Conservation (phyloP, 2,888 invertebrate species). For the Synergus laeviventris region DNA sequence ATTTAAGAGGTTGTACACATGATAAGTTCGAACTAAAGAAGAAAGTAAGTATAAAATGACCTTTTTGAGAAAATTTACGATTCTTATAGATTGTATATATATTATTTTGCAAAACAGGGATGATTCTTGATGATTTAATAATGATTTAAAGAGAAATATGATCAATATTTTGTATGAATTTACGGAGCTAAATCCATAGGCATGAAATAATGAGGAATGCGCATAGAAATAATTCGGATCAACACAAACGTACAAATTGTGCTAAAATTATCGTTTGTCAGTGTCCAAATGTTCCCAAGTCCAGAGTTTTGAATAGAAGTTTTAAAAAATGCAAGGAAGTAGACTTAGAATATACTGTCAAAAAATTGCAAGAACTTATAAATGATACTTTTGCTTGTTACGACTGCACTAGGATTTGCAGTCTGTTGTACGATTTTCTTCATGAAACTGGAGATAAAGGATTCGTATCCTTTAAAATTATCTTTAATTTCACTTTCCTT, state of each 20-base stretch:
- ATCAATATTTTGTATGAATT: too few species aligned
- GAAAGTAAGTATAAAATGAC: too few species aligned
- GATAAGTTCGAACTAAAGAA: too few species aligned
- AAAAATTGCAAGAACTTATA: slow-evolving; percentile 61
- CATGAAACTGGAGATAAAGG: slow-evolving; percentile 53
- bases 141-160: too few species aligned
- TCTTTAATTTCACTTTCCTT: neutral
- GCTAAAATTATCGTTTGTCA: neutral
- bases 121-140: too few species aligned
- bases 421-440: slow-evolving; percentile 59
- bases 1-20: too few species aligned
- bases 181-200: neutral
- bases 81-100: too few species aligned
- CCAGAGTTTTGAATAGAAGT: neutral
- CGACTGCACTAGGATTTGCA: slow-evolving; percentile 55
- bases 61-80: too few species aligned
- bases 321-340: slow-evolving; percentile 41
- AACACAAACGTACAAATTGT: neutral
- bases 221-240: neutral
- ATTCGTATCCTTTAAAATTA: slow-evolving; percentile 66
- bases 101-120: too few species aligned
- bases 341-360: slow-evolving; percentile 51
- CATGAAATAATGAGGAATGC: neutral
- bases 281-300: neutral
- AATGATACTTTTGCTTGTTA: slow-evolving; percentile 58